Percentiles rank a stretch among this genome's conserved stretches.
Evolutionary conservation across 2,113 vertebrate genomes (phyloP).

Genomic region (Corvus cornix): DNA sequence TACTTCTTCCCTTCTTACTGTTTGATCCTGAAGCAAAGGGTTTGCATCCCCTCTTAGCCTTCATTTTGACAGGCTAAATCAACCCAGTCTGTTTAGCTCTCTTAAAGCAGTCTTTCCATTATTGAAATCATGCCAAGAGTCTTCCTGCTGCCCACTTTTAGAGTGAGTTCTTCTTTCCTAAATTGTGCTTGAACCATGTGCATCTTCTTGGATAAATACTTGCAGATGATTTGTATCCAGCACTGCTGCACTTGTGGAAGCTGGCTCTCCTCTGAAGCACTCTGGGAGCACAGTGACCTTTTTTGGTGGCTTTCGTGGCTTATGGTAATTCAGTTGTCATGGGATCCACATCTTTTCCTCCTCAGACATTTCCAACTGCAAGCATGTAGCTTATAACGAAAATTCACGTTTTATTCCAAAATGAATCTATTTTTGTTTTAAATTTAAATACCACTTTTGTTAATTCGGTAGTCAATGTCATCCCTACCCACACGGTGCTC

Average conservation of each 20-base stretch:
- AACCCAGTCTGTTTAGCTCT: not conserved
- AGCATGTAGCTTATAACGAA: not conserved
- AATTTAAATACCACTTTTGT: not conserved
- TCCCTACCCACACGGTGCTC: not conserved
- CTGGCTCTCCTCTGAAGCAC: not conserved
- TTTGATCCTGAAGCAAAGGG: not conserved
- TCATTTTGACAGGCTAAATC: not conserved
- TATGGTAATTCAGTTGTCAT: not conserved
- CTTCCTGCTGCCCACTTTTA: not conserved
- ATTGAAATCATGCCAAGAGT: not conserved
- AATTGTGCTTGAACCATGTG: not conserved
- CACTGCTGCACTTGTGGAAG: not conserved
- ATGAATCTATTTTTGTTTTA: not conserved
- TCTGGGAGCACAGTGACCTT: not conserved
- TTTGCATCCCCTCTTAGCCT: not conserved
- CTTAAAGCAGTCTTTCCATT: not conserved
- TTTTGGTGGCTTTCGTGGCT: not conserved
- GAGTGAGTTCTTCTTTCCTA: not conserved
- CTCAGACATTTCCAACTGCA: not conserved
- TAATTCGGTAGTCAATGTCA: not conserved
- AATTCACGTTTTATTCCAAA: not conserved
- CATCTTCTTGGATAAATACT: not conserved
- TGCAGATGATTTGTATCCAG: not conserved
- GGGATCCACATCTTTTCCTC: not conserved
- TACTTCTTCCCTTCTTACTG: not conserved